phyloP scores from a whole-genome alignment of 2,797 vertebrate genomes.

The Coluber constrictor region DNA sequence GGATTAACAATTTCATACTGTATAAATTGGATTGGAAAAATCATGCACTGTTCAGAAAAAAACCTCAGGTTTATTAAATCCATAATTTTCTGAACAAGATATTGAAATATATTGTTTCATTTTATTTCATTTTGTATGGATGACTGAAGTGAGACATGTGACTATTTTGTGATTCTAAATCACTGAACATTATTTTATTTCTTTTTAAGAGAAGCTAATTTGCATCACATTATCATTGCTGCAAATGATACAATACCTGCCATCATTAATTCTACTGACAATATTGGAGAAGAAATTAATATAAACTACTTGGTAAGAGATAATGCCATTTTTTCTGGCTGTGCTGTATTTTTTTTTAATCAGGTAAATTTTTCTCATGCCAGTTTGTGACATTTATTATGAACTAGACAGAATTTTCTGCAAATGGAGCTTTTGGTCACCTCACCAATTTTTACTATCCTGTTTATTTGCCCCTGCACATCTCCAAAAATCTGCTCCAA shows the following conservation, averaged over 20 bases:
- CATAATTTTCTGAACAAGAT: not conserved
- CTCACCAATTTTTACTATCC: not conserved
- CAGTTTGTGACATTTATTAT: not conserved
- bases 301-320: constrained; percentile 85
- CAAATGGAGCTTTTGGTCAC: not conserved
- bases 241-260: constrained; percentile 78
- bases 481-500: not conserved
- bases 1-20: not conserved
- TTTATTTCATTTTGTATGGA: not conserved
- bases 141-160: not conserved
- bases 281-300: constrained; percentile 85
- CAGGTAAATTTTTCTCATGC: not conserved
- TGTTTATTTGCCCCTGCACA: not conserved
- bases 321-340: constrained; percentile 4
- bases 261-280: constrained; percentile 78
- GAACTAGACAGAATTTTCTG: not conserved
- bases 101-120: not conserved
- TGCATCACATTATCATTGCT: constrained; percentile 79
- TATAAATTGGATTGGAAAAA: rapidly evolving
- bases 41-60: not conserved
- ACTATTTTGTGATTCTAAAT: not conserved
- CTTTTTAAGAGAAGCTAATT: constrained; percentile 65
- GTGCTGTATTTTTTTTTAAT: not conserved
- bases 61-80: not conserved
- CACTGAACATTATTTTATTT: not conserved